Conservation (phyloP, 2,113 vertebrate genomes). For the Junco hyemalis region DNA sequence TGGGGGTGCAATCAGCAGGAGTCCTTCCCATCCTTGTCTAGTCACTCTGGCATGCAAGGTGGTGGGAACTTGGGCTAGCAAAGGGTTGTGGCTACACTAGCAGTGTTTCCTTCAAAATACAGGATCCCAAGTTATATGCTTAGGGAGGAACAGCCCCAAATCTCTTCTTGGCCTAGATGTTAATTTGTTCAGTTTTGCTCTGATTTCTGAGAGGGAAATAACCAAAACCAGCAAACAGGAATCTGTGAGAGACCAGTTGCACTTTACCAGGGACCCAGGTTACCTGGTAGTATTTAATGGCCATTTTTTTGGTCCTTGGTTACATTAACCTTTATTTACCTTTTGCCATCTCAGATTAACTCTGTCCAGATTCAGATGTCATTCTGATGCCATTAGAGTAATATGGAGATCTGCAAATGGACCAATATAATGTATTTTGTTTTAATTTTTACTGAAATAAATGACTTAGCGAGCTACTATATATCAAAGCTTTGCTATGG, state of each 20-base stretch:
- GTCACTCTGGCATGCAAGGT: not conserved
- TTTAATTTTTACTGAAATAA: conserved; percentile 38
- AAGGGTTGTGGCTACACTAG: not conserved
- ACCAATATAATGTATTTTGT: not conserved
- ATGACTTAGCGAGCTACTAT: not conserved
- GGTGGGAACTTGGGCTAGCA: not conserved
- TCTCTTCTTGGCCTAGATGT: not conserved
- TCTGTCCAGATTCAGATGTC: not conserved
- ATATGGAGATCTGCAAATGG: not conserved
- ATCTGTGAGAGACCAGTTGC: not conserved
- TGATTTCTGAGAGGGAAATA: not conserved
- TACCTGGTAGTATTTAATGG: not conserved
- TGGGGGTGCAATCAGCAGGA: not conserved
- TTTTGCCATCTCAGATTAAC: not conserved
- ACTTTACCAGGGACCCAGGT: not conserved
- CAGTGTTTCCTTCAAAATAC: not conserved
- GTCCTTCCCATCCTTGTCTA: not conserved
- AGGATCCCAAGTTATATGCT: not conserved
- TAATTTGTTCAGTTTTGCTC: not conserved
- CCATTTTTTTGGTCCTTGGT: not conserved
- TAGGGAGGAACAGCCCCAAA: not conserved
- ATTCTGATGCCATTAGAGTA: not conserved
- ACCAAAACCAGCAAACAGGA: not conserved
- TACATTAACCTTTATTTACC: not conserved
- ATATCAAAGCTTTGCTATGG: conserved; percentile 46